These are phyloP conservation scores for Turdus rufiventris DNA, from an alignment of 2,113 vertebrate genomes.

Conservation along the genomic window DNA sequence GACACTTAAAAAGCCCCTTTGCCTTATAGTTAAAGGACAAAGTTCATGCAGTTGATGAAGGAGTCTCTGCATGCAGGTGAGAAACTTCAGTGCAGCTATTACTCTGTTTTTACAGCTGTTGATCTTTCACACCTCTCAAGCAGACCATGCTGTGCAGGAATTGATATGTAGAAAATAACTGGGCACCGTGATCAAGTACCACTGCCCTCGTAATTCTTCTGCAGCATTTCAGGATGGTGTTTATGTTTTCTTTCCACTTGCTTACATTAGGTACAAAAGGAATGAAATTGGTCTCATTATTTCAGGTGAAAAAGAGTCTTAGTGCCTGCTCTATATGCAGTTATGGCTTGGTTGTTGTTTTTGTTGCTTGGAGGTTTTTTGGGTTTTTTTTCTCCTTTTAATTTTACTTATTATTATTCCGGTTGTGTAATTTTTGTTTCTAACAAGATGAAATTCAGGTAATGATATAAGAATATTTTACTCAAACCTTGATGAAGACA, in stretches of 20 bases:
- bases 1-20: conserved; percentile 11
- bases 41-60: conserved; percentile 12
- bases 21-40: neutral
- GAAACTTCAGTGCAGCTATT: neutral
- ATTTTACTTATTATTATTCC: neutral
- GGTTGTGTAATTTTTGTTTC: neutral
- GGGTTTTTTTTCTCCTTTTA: neutral
- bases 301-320: neutral
- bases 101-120: conserved; percentile 65
- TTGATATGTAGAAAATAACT: conserved; percentile 7
- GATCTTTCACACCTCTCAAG: conserved; percentile 27
- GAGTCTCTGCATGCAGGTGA: conserved; percentile 5
- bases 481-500: neutral
- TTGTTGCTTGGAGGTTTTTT: neutral
- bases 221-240: neutral
- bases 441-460: neutral
- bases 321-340: neutral
- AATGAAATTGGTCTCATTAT: neutral
- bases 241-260: neutral
- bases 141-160: neutral
- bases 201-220: neutral
- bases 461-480: neutral
- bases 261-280: neutral
- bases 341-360: neutral
- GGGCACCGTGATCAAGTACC: neutral